These are phyloP conservation scores for Pycnomerus fuliginosus DNA, from an alignment of 2,888 invertebrate species.

Conservation along the genomic window DNA sequence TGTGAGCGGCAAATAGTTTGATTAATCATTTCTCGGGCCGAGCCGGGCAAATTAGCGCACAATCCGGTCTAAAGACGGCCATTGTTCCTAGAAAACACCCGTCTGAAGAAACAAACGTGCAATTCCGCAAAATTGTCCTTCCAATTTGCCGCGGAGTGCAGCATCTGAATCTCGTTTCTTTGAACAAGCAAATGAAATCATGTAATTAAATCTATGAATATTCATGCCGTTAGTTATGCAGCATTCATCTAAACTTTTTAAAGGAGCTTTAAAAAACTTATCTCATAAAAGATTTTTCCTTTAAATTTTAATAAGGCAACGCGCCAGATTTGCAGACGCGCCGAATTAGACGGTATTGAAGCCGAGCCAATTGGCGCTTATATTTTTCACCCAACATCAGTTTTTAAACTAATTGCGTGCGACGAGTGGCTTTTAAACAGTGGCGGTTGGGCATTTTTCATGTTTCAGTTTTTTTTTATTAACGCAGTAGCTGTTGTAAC, in stretches of 20 bases:
- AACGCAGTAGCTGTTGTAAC: too few species aligned
- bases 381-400: conserved; percentile 27
- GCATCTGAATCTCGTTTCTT: conserved; percentile 9
- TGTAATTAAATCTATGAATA: conserved; percentile 27
- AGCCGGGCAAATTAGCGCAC: too few species aligned
- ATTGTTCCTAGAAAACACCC: too few species aligned
- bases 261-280: conserved; percentile 23
- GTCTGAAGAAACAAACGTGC: conserved; percentile 8
- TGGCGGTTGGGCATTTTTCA: too few species aligned
- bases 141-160: conserved; percentile 12
- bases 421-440: conserved; percentile 18
- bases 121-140: conserved; percentile 7
- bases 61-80: too few species aligned
- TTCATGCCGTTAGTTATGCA: conserved; percentile 31
- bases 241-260: conserved; percentile 29
- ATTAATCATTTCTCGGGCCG: too few species aligned
- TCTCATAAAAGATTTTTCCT: conserved; percentile 24
- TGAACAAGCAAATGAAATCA: conserved; percentile 20
- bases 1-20: too few species aligned
- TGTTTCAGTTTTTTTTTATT: too few species aligned
- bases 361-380: conserved; percentile 30
- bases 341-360: conserved; percentile 31
- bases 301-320: conserved; percentile 29
- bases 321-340: conserved; percentile 30
- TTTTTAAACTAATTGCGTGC: conserved; percentile 27